phyloP scores from a whole-genome alignment of 2,888 invertebrate genomes.

The Heliconius erato region DNA sequence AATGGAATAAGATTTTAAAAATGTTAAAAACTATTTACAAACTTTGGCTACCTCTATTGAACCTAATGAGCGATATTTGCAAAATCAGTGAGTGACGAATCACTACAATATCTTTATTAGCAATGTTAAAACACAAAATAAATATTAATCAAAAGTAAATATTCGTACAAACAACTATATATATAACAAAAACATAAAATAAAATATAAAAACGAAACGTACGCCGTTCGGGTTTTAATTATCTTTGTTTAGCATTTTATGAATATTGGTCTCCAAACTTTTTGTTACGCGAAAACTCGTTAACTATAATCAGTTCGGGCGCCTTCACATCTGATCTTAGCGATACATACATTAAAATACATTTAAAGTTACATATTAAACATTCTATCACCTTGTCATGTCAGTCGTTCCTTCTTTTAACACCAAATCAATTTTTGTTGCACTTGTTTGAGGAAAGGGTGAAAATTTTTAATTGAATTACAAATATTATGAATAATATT shows the following conservation, averaged over 20 bases:
- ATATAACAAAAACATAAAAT: background rate
- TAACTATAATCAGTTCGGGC: slow-evolving; percentile 45
- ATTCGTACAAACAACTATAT: background rate
- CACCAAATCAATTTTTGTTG: background rate
- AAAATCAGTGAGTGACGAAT: background rate
- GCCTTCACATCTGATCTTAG: slow-evolving; percentile 42
- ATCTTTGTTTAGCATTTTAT: slow-evolving; percentile 47
- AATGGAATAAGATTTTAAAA: too few relatives aligned
- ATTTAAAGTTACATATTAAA: slow-evolving; percentile 38
- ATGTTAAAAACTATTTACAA: too few relatives aligned
- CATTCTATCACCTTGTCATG: slow-evolving; percentile 59
- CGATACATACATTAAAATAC: slow-evolving; percentile 47
- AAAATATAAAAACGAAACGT: background rate
- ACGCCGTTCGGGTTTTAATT: slow-evolving; percentile 34
- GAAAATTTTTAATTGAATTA: too few relatives aligned
- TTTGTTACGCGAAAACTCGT: slow-evolving; percentile 33
- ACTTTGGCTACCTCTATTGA: too few relatives aligned
- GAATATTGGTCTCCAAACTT: slow-evolving; percentile 42
- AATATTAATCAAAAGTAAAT: background rate
- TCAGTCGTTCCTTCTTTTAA: slow-evolving; percentile 6
- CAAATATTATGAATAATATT: too few relatives aligned
- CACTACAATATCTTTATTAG: background rate
- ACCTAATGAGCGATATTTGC: background rate
- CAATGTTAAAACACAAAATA: background rate
- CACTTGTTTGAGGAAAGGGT: background rate